phyloP scores from a whole-genome alignment of 2,888 invertebrate species.

The Andrena praecox region DNA sequence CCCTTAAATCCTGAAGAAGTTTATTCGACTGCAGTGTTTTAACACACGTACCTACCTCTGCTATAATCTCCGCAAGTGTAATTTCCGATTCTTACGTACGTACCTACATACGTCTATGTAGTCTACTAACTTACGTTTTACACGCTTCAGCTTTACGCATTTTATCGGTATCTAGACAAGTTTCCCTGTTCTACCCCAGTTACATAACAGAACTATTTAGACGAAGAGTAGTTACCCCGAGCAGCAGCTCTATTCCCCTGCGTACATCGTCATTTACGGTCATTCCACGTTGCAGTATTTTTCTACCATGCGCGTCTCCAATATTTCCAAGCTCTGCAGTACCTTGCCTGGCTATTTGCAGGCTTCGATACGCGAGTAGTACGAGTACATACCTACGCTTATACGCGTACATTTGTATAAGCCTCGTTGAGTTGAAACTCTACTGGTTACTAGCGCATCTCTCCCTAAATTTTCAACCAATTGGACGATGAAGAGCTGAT shows the following conservation, averaged over 20 bases:
- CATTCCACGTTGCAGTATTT: conserved; percentile 31
- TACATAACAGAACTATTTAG: conserved; percentile 3
- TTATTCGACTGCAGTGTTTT: neutral
- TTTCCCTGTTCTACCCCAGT: conserved; percentile 15
- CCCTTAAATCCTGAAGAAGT: neutral
- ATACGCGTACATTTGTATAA: neutral
- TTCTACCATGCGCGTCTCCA: conserved; percentile 8
- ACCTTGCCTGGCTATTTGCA: too few species aligned
- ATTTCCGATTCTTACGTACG: neutral
- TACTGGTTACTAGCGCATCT: neutral
- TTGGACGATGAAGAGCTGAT: conserved; percentile 20
- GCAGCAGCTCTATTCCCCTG: conserved; percentile 19
- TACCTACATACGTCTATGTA: neutral
- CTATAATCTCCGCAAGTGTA: neutral
- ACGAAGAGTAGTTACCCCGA: conserved; percentile 20
- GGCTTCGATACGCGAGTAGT: too few species aligned
- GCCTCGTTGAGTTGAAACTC: neutral
- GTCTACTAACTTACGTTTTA: neutral
- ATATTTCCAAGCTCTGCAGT: neutral
- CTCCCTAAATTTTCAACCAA: neutral
- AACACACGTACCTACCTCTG: neutral
- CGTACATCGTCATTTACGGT: conserved; percentile 20
- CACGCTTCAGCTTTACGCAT: neutral
- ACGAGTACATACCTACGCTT: neutral
- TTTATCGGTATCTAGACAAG: conserved; percentile 1